Percentiles rank a stretch among this genome's conserved stretches.
phyloP scores from a whole-genome alignment of 2,888 invertebrate species.

The Drosophila mimica region DNA sequence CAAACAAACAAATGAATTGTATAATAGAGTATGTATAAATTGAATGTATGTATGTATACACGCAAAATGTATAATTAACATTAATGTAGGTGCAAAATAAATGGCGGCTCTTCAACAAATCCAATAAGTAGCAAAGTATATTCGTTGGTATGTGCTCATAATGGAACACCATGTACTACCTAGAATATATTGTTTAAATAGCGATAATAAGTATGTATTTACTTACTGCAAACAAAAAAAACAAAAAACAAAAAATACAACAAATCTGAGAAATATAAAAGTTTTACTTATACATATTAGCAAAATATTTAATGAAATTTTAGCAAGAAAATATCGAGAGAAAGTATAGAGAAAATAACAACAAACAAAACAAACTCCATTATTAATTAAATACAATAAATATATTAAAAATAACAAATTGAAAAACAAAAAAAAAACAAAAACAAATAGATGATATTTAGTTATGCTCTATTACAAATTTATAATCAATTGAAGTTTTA shows the following conservation, averaged over 20 bases:
- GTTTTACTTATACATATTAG: conserved; percentile 81
- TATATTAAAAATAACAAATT: conserved; percentile 33
- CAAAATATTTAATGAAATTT: conserved; percentile 79
- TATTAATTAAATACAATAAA: conserved; percentile 47
- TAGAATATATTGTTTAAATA: conserved; percentile 64
- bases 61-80: conserved; percentile 49
- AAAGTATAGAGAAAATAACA: conserved; percentile 29
- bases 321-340: conserved; percentile 65
- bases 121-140: conserved; percentile 52
- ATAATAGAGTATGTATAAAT: conserved; percentile 70
- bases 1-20: conserved; percentile 44
- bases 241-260: conserved; percentile 21
- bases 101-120: conserved; percentile 48
- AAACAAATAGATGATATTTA: conserved; percentile 66
- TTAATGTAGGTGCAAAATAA: conserved; percentile 61
- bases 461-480: conserved; percentile 77
- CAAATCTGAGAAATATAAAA: conserved; percentile 42
- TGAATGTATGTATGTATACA: conserved; percentile 70
- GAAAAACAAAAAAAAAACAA: conserved; percentile 32
- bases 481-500: conserved; percentile 72
- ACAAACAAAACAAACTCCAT: conserved; percentile 37
- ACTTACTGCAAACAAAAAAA: conserved; percentile 37
- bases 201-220: conserved; percentile 50
- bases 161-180: conserved; percentile 44
- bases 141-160: conserved; percentile 53